Evolutionary conservation across 2,888 invertebrate genomes (phyloP), one percentile per base, ranked within the genome.

Genomic region (Ceraclea dissimilis): DNA sequence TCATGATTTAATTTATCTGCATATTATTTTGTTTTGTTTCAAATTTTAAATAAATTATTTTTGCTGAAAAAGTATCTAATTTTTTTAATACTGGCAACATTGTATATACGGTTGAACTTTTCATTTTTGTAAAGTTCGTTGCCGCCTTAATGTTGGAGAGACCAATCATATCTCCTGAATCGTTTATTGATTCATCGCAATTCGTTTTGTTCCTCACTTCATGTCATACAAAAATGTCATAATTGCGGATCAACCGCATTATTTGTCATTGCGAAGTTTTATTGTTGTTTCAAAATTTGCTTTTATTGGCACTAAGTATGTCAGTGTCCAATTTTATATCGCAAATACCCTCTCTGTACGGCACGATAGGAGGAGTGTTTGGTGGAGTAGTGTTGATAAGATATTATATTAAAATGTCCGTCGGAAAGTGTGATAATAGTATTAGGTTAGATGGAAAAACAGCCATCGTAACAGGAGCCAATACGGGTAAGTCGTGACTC

Each of bases 391-490:
- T 31, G 2, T 39, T 49, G 26, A 26, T 59, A 6, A 56, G 53
- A 39, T 33, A 49, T 11, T 59, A 51, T 39, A 26, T 47, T 13
- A 56, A 48, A 34, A 56, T 59, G 56, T 44, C 59, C 21, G 17
- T 31, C 5, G 54, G 44, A 34, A 59, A 50, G 17, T 53, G 51
- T n/a, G 56, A 56, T 16, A 43, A 31, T 17, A 26, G 39, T 2
- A 51, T 59, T 10, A 54, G 79, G 66, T 88, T 94, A 86, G 81
- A 87, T 58, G 91, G 91, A 6, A 93, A 93, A 75, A 90, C 90
- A 0, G 88, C 90, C 8, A 81, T 94, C 6, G 82, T 94, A 17
- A 94, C 94, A 13, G 94, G 94, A 1, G 90, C 92, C 62, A 93
- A 89, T 63, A 84, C 88, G 64, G 93, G 93, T 1, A 90, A 43